Conservation (phyloP, 92 coral and sea anemone species). For the Porites cylindrica region DNA sequence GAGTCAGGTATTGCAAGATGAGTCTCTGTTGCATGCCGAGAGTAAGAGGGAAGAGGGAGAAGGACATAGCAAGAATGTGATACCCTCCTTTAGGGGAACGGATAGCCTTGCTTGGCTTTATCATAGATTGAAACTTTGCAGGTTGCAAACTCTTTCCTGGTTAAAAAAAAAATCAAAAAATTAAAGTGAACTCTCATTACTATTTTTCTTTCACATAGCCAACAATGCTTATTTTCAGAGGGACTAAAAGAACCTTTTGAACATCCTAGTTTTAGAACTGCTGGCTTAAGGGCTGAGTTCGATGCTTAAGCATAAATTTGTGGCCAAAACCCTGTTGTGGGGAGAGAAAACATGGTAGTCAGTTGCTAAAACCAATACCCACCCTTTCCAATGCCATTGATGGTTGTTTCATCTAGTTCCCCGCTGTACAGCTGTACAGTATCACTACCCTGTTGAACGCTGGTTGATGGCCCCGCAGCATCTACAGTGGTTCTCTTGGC, state of each 20-base stretch:
- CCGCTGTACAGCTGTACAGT: slow-evolving; percentile 58
- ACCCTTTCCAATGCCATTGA: slow-evolving; percentile 59
- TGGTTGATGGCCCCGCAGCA: slow-evolving; percentile 28
- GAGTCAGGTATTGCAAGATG: slow-evolving; percentile 87
- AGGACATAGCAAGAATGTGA: slow-evolving; percentile 75
- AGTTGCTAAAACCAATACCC: neutral
- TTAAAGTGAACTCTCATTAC: neutral
- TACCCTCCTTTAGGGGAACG: slow-evolving; percentile 62
- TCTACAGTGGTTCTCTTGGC: slow-evolving; percentile 41
- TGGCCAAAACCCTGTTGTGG: too few species aligned
- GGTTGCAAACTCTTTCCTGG: slow-evolving; percentile 38
- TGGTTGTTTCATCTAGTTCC: slow-evolving; percentile 46
- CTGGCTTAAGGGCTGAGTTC: neutral
- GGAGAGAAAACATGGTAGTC: too few species aligned
- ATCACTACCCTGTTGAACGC: slow-evolving; percentile 31
- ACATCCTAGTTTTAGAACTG: too few species aligned
- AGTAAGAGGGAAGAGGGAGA: slow-evolving; percentile 78
- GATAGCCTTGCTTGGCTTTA: slow-evolving; percentile 34
- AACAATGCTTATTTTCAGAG: too few species aligned
- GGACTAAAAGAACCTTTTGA: too few species aligned
- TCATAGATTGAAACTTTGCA: slow-evolving; percentile 24
- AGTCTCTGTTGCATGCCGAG: slow-evolving; percentile 91
- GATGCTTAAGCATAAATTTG: neutral
- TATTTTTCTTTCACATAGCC: too few species aligned
- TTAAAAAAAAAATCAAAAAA: neutral